Conservation (phyloP, 2,113 vertebrate genomes). For the Stercorarius parasiticus region DNA sequence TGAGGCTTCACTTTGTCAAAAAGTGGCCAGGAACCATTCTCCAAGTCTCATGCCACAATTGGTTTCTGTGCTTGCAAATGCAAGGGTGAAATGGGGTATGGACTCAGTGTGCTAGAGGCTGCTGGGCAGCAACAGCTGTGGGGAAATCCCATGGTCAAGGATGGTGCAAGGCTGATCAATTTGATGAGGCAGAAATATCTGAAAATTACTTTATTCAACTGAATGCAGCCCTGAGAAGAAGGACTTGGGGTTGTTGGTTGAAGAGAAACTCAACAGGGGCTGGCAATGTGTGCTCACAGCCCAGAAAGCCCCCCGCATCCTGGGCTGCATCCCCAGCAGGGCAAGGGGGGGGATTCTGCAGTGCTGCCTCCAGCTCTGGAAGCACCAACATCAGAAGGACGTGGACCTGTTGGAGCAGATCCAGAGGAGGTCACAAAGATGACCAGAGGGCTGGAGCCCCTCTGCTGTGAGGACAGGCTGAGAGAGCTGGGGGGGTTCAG, state of each 20-base stretch:
- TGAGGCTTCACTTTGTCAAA: neutral
- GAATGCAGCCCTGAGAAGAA: neutral
- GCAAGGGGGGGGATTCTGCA: neutral
- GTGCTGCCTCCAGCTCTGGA: neutral
- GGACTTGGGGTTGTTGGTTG: neutral
- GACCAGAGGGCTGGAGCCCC: neutral
- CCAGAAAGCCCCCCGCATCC: neutral
- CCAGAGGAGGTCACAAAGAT: neutral
- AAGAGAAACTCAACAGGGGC: neutral
- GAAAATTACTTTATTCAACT: neutral
- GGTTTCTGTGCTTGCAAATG: neutral
- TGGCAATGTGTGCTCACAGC: neutral
- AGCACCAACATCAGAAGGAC: neutral
- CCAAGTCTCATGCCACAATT: neutral
- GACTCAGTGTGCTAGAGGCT: neutral
- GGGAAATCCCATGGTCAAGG: neutral
- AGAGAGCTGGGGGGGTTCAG: neutral
- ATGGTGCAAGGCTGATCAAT: neutral
- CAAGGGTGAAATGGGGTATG: neutral
- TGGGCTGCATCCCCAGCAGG: neutral
- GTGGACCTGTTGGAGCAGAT: no score
- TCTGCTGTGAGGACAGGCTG: neutral
- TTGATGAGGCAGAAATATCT: neutral
- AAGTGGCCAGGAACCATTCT: neutral
- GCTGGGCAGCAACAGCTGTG: neutral